Evolutionary conservation across 2,113 vertebrate species (phyloP).

Genomic region (Hystrix cristata): DNA sequence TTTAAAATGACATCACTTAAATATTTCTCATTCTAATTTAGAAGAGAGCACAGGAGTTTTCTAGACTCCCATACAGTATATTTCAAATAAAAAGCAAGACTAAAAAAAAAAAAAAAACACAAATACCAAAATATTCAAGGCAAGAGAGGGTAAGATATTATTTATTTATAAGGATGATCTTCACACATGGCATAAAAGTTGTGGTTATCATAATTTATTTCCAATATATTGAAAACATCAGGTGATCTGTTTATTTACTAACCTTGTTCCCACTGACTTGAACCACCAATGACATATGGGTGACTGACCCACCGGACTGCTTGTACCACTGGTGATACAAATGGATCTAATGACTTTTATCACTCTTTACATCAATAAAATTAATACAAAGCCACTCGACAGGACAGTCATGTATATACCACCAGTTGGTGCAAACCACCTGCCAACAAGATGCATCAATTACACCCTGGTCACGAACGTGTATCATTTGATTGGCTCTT

Average conservation of each 20-base stretch:
- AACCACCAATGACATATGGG: neutral
- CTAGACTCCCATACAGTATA: neutral
- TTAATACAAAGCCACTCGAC: neutral
- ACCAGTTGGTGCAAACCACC: neutral
- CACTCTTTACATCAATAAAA: neutral
- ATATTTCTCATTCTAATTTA: neutral
- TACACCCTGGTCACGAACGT: neutral
- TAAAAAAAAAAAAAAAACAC: too few relatives aligned
- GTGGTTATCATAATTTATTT: neutral
- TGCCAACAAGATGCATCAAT: neutral
- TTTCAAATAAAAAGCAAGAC: neutral
- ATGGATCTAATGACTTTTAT: neutral
- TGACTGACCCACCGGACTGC: neutral
- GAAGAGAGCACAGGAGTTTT: neutral
- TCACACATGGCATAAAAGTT: neutral
- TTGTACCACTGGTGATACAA: neutral
- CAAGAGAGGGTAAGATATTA: neutral
- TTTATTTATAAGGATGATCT: neutral
- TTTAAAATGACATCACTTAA: slow-evolving; percentile 14
- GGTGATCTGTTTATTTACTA: neutral
- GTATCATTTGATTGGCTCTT: neutral
- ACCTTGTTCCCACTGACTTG: neutral
- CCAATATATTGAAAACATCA: neutral
- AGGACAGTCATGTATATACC: neutral
- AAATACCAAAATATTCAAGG: neutral